phyloP scores from a whole-genome alignment of 2,797 vertebrate species.

The Urocyon cinereoargenteus region DNA sequence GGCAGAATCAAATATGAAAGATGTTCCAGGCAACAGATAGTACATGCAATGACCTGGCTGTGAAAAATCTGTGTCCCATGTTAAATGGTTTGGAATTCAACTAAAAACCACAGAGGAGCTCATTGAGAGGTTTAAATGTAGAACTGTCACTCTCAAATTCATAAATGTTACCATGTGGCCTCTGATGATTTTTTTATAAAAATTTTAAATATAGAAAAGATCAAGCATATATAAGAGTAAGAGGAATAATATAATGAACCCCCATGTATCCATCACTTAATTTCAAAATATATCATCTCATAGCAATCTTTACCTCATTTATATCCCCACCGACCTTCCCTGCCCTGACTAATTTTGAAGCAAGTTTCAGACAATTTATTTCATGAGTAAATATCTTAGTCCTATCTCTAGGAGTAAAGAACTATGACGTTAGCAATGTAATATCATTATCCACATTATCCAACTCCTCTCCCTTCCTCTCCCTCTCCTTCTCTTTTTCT shows the following conservation, averaged over 20 bases:
- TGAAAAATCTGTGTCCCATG: background rate
- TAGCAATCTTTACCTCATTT: background rate
- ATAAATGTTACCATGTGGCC: background rate
- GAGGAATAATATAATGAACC: constrained; percentile 10
- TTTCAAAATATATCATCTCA: constrained; percentile 14
- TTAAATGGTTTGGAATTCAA: background rate
- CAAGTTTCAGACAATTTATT: background rate
- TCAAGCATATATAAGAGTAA: background rate
- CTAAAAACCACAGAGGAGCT: background rate
- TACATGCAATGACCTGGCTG: background rate
- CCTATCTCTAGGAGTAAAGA: background rate
- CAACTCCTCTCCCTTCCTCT: background rate
- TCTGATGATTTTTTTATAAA: constrained; percentile 24
- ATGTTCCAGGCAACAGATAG: background rate
- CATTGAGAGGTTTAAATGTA: background rate
- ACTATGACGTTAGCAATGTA: background rate
- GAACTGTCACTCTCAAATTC: background rate
- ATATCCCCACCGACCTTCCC: background rate
- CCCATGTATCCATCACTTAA: background rate
- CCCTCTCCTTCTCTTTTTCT: background rate
- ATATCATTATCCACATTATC: background rate
- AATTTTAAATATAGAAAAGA: background rate
- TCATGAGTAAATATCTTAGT: constrained; percentile 27
- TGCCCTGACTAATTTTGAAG: background rate
- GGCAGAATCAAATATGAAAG: background rate